Conservation (phyloP, 1,140 invertebrate species). For the Cyclina sinensis region DNA sequence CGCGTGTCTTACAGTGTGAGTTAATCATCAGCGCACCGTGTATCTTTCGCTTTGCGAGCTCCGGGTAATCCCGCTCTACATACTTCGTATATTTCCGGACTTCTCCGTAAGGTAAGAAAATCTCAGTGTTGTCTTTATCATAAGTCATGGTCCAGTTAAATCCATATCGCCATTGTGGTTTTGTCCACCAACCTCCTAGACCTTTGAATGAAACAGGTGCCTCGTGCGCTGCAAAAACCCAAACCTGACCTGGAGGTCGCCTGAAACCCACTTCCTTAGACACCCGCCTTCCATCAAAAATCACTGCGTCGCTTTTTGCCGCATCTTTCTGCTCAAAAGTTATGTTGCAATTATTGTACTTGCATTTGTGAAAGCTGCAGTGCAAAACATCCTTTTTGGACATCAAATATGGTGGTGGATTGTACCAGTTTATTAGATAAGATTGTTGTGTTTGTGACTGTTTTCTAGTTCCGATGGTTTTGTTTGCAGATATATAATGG, state of each 20-base stretch:
- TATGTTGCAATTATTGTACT: constrained; percentile 29
- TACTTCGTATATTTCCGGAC: neutral
- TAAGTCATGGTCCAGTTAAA: constrained; percentile 49
- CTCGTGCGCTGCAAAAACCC: constrained; percentile 23
- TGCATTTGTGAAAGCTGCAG: neutral
- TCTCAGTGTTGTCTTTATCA: constrained; percentile 42
- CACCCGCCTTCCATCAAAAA: neutral
- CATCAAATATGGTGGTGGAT: neutral
- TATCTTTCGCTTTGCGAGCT: neutral
- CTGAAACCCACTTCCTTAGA: neutral
- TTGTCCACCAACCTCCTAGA: neutral
- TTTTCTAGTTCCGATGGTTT: too few species aligned
- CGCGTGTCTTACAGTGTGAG: constrained; percentile 36
- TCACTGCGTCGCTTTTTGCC: neutral
- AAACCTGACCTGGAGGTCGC: constrained; percentile 10
- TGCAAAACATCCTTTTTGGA: neutral
- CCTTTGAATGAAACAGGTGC: neutral
- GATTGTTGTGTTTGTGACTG: too few species aligned
- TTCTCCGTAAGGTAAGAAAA: constrained; percentile 48
- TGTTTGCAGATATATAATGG: too few species aligned
- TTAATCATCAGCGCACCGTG: constrained; percentile 45
- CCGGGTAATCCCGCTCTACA: neutral
- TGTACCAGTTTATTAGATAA: neutral
- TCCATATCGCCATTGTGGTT: neutral
- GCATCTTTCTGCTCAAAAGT: neutral